A percentile compares a stretch with the other conserved stretches of the same genome.
Conservation (phyloP, 92 coral and sea anemone species). For the Diadumene lineata region DNA sequence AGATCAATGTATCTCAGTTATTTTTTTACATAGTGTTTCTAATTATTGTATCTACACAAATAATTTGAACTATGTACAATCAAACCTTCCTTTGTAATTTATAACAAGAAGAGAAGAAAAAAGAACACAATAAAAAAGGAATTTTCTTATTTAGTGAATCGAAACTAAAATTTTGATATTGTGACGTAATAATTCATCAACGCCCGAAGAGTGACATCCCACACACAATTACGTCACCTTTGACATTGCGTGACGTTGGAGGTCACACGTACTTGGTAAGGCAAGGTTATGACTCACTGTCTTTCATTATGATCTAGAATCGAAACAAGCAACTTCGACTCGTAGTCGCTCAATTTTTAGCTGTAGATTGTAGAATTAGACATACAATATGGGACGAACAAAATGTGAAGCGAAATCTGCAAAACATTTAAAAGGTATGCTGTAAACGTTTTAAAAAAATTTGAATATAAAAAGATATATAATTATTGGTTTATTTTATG, state of each 20-base stretch:
- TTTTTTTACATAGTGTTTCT: too few relatives aligned
- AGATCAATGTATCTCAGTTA: too few relatives aligned
- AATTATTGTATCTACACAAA: too few relatives aligned
- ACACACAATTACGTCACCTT: not conserved
- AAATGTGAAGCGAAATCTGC: not conserved
- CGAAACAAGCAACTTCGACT: not conserved
- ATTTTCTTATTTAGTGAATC: too few relatives aligned
- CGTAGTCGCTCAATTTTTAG: not conserved
- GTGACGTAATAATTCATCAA: not conserved
- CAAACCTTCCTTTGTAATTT: too few relatives aligned
- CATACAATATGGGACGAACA: not conserved
- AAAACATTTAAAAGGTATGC: not conserved
- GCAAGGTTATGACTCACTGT: not conserved
- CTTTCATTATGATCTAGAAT: not conserved
- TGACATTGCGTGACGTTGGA: not conserved
- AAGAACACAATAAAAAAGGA: too few relatives aligned
- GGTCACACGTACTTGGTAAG: not conserved
- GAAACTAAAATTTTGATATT: too few relatives aligned
- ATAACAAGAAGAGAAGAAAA: too few relatives aligned
- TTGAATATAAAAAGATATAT: too few relatives aligned
- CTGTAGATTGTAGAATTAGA: not conserved
- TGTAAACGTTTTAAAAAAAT: not conserved
- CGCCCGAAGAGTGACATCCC: not conserved
- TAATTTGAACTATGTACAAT: too few relatives aligned
- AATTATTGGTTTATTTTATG: too few relatives aligned